Evolutionary conservation across 2,797 vertebrate species (phyloP), one percentile per base, ranked within the genome.

Genomic region (Cynodonichthys magdalenae): DNA sequence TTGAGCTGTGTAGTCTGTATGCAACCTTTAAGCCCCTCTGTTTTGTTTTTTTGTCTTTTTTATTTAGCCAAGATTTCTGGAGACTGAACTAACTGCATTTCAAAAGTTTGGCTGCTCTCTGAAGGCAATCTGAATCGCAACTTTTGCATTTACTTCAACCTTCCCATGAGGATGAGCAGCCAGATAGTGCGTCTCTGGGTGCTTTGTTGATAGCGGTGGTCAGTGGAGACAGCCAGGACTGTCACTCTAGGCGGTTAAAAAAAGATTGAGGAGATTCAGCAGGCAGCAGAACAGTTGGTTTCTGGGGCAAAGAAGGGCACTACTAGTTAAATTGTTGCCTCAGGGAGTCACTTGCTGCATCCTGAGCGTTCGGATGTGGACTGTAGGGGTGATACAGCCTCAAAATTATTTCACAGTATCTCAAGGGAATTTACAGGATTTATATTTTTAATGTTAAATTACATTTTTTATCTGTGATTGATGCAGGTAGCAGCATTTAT

Each of bases 181-280:
- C 74, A 72, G 83, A 81, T 81, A 74, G 67, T 27, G 52, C 62
- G 69, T 47, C 75, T 66, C 77, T 64, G 36, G 63, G 74, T 73
- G 68, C 80, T 79, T 59, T 81, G 76, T 79, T 84, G 87, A 88
- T 84, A 82, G 83, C 65, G 53, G 48, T 62, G 83, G 87, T 86
- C 81, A 65, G 67, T 24, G 58, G 69, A 75, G 79, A 24, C 66
- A 50, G 83, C 63, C 66, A 15, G 65, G 34, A 54, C 57, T 69
- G 66, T 69, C 61, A 53, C 71, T 68, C 62, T 15, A 28, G 80
- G 75, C 79, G 67, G 80, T 71, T 65, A 75, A 81, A 76, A 71
- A 58, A 69, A 81, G 83, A 82, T 73, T 67, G 84, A 85, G 61
- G 70, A 78, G 83, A 79, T 74, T 81, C 74, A 59, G 74, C 63